Evolutionary conservation across 2,113 vertebrate genomes (phyloP), one percentile per base, ranked within the genome.

Genomic region (Triplophysa tibetana): DNA sequence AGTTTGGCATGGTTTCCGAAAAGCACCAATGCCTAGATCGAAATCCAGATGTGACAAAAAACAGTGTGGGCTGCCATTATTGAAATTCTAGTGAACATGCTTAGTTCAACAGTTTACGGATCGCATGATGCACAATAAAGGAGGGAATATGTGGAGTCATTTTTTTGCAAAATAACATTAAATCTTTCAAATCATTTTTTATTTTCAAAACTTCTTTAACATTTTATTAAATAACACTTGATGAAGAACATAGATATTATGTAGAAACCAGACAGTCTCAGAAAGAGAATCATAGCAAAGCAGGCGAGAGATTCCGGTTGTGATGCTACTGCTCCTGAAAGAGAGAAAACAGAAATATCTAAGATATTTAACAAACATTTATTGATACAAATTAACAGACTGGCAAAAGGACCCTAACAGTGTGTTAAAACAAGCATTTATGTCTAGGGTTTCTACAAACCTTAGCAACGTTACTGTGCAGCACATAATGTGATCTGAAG

Each of bases 401-500:
- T 6, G 43, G 11, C 43, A 45, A 45, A 45, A 45, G 11, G 8
- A 45, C 9, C 10, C 8, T 45, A 45, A 45, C 43, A 11, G 11
- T 45, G 2, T 45, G 10, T 45, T 12, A 12, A 12, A 45, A 45
- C 33, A 38, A 38, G 33, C 0, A 6, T 38, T 38, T 7, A 38
- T 38, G 33, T 38, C 33, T 38, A 7, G 6, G 6, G 33, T 38
- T 38, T 54, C 64, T 45, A 12, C 90, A 56, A 87, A 98, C 97
- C 91, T 98, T 96, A 86, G 94, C 89, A 81, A 93, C 91, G 65
- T 91, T 93, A 84, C 93, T 95, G 67, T 96, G 94, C 78, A 94
- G 91, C 77, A 97, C 86, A 88, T 98, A 98, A 0, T 94, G 96
- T 85, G 95, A 90, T 87, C 94, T 95, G 85, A 98, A 93, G 88